These are phyloP conservation scores for Falco columbarius DNA, from an alignment of 2,797 vertebrate species.

Conservation along the genomic window DNA sequence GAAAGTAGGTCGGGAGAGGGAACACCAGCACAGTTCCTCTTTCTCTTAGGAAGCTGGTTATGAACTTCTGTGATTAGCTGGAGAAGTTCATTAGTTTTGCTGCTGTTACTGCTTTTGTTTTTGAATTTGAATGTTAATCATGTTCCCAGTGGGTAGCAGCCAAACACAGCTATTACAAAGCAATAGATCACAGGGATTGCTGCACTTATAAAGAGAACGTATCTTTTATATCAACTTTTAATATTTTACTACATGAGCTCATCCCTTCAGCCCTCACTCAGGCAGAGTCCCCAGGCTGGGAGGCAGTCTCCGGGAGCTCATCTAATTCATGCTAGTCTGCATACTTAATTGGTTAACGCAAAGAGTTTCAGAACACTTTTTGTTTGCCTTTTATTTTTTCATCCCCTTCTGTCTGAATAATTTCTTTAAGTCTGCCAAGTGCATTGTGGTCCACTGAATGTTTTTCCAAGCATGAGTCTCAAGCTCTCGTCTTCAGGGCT, in stretches of 20 bases:
- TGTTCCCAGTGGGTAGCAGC: constrained; percentile 53
- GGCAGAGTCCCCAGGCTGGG: not conserved
- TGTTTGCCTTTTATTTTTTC: not conserved
- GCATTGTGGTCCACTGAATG: not conserved
- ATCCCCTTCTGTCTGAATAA: not conserved
- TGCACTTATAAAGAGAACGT: not conserved
- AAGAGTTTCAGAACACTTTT: constrained; percentile 6
- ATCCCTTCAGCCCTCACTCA: not conserved
- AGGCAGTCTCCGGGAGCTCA: not conserved
- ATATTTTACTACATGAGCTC: not conserved
- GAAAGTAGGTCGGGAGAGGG: constrained; percentile 33
- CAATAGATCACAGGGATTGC: not conserved
- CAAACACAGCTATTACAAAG: not conserved
- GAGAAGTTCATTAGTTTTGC: constrained; percentile 48
- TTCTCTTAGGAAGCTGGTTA: constrained; percentile 42
- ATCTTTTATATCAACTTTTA: constrained; percentile 1
- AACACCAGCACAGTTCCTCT: not conserved
- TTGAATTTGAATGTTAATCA: constrained; percentile 67
- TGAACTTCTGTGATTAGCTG: constrained; percentile 5
- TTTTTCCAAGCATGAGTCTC: constrained; percentile 47
- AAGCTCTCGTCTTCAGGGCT: constrained; percentile 44
- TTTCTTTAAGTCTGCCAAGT: not conserved
- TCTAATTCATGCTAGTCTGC: constrained; percentile 7
- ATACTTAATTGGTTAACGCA: not conserved
- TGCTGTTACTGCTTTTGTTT: constrained; percentile 51